Conservation (phyloP, 2,797 vertebrate genomes). For the Eleutherodactylus coqui region DNA sequence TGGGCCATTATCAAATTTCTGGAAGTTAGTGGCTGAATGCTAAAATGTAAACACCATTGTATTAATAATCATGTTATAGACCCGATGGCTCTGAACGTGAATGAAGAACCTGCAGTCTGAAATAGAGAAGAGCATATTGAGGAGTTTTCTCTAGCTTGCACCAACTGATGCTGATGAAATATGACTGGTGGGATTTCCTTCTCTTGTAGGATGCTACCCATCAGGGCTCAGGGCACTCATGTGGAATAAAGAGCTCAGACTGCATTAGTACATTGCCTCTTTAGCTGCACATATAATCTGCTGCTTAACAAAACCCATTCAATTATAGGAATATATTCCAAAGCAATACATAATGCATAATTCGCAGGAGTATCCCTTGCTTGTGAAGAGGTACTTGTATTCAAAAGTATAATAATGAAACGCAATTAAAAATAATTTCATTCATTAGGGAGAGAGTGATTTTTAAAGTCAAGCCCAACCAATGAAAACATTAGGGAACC, state of each 20-base stretch:
- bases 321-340: background rate
- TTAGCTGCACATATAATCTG: background rate
- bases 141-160: background rate
- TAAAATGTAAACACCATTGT: background rate
- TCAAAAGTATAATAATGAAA: background rate
- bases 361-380: background rate
- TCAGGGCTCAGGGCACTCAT: background rate
- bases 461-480: background rate
- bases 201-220: background rate
- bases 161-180: background rate
- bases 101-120: background rate
- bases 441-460: background rate
- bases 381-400: background rate
- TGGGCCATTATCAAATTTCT: too few species aligned
- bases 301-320: slow-evolving; percentile 12
- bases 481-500: background rate
- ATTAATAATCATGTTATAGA: background rate
- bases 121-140: background rate
- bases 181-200: background rate
- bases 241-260: slow-evolving; percentile 32
- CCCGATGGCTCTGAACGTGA: background rate
- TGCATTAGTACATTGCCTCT: slow-evolving; percentile 21
- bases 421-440: background rate
- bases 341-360: background rate
- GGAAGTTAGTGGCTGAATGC: background rate